Evolutionary conservation across 2,797 vertebrate genomes (phyloP).

Genomic region (Xyrichtys novacula): DNA sequence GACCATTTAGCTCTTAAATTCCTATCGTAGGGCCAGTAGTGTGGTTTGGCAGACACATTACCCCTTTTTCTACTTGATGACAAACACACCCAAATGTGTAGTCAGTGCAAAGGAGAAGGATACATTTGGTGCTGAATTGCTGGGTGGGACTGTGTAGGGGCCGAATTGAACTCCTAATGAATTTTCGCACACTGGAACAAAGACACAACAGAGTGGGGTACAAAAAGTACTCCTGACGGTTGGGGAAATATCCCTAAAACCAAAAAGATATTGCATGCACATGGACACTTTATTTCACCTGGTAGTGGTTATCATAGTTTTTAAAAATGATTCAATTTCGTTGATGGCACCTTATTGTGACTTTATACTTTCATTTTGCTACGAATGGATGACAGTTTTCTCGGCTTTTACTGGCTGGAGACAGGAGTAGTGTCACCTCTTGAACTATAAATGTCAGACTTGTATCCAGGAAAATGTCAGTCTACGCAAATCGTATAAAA

Average conservation of each 20-base stretch:
- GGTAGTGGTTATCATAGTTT: slow-evolving; percentile 32
- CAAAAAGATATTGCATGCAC: slow-evolving; percentile 59
- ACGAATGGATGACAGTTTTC: too few species aligned
- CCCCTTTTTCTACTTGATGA: slow-evolving; percentile 58
- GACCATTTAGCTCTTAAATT: slow-evolving; percentile 70
- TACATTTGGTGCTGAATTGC: slow-evolving; percentile 53
- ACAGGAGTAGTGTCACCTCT: too few species aligned
- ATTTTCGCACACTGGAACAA: slow-evolving; percentile 22
- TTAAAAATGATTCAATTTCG: too few species aligned
- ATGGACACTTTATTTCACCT: slow-evolving; percentile 47
- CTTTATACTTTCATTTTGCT: too few species aligned
- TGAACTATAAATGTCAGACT: too few species aligned
- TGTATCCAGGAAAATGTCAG: too few species aligned
- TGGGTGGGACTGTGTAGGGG: slow-evolving; percentile 44
- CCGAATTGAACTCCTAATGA: slow-evolving; percentile 38
- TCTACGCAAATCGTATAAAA: too few species aligned
- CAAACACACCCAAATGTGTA: slow-evolving; percentile 68
- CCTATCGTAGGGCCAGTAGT: slow-evolving; percentile 74
- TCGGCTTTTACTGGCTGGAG: too few species aligned
- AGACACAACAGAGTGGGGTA: slow-evolving; percentile 3
- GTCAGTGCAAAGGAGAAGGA: slow-evolving; percentile 51
- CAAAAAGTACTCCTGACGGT: slow-evolving; percentile 43
- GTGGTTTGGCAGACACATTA: slow-evolving; percentile 72
- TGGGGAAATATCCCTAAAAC: slow-evolving; percentile 48
- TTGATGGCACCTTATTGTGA: too few species aligned